Base-by-base conservation (phyloP, 2,888 invertebrate genomes). In the Agrilus biguttatus region DNA sequence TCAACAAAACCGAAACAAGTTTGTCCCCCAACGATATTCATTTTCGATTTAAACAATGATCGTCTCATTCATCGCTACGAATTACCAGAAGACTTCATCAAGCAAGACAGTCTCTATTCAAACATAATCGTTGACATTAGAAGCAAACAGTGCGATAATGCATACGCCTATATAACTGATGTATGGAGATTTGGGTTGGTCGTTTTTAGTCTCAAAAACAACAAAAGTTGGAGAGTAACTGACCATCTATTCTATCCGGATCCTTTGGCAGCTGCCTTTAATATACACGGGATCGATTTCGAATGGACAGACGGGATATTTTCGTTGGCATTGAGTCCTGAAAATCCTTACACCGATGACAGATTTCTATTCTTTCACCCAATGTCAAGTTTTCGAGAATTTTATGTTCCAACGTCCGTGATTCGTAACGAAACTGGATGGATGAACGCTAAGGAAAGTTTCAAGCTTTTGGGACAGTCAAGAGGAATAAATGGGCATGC, bases 221-320 rank as follows among this genome's bases (percentile, higher is more conserved):
- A 69, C 50, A 61, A 62, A 3, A 77, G 79, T 49, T 83, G 80
- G 77, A 68, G 78, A 58, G 60, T 88, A 51, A 73, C 77, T 61
- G 67, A 84, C 67, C 76, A 83, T 61, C 71, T 70, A 33, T 88
- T 77, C 67, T 78, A 70, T 55, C 83, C 83, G 0, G 83, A 83
- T 53, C 84, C 84, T 0, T 55, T 83, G 1, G 80, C 83, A 1
- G 75, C 84, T 1, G 77, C 80, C 52, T 88, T 80, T 55, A 78
- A 80, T 44, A 65, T 87, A 1, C 81, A 83, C 48, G 83, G 80
- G 2, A 56, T 85, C 0, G 79, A 80, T 49, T 88, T 86, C 56
- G 81, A 85, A 55, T 88, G 86, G 87, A 70, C 81, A 7, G 87
- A 87, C 56, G 87, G 87, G 0, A 73, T 87, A 17, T 85, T 87